Evolutionary conservation across 2,113 vertebrate genomes (phyloP).

Genomic region (Puntigrus tetrazona): DNA sequence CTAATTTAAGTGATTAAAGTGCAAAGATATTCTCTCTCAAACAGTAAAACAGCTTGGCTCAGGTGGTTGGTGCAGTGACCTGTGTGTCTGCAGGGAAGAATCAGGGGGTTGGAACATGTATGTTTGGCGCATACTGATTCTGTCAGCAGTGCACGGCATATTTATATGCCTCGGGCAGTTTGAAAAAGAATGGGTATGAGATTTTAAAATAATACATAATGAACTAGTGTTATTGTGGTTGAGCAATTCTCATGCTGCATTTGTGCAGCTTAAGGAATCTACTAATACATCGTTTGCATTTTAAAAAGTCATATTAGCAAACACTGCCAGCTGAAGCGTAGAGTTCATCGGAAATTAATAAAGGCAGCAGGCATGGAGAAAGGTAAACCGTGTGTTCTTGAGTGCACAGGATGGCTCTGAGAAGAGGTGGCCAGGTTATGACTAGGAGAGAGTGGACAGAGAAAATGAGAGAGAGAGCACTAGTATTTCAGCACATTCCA

Average conservation of each 20-base stretch:
- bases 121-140: not conserved
- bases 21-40: not conserved
- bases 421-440: conserved; percentile 50
- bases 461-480: conserved; percentile 41
- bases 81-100: not conserved
- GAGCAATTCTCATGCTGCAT: not conserved
- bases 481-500: conserved; percentile 55
- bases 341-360: not conserved
- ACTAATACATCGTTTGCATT: not conserved
- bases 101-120: not conserved
- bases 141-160: not conserved
- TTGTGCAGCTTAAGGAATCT: not conserved
- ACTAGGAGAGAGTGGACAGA: conserved; percentile 21
- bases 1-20: not conserved
- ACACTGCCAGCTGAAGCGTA: not conserved
- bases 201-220: not conserved
- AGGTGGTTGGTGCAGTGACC: not conserved
- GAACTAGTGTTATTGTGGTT: not conserved
- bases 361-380: not conserved
- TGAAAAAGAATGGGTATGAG: not conserved
- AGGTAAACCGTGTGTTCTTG: not conserved
- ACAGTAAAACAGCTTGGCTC: not conserved
- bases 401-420: conserved; percentile 42
- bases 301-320: not conserved
- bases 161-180: not conserved